A percentile compares a stretch with the other conserved stretches of the same genome.
Conservation (phyloP, 2,888 invertebrate genomes). For the Nephrocerus scutellatus region DNA sequence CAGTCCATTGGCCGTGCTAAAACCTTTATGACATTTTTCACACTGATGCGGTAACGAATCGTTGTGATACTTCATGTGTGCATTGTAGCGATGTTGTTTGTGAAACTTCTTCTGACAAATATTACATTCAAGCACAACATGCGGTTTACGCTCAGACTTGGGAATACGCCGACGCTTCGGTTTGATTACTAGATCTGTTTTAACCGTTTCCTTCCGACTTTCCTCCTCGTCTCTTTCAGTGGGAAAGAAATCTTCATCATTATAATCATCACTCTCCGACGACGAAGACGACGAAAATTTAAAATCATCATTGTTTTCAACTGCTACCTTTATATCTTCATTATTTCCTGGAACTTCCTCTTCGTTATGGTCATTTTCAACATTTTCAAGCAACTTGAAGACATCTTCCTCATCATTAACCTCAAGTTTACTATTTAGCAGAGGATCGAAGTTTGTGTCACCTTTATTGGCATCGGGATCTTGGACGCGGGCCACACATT, state of each 20-base stretch:
- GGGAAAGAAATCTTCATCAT: neutral
- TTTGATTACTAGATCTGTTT: slow-evolving; percentile 16
- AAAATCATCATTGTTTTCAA: neutral
- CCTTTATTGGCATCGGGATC: too few relatives aligned
- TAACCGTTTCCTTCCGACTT: neutral
- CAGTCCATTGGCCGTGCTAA: slow-evolving; percentile 38
- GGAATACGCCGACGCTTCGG: slow-evolving; percentile 33
- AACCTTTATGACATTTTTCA: slow-evolving; percentile 37
- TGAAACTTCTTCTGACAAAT: slow-evolving; percentile 41
- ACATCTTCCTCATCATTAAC: slow-evolving; percentile 41
- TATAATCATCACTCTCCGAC: neutral
- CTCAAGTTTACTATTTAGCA: slow-evolving; percentile 38
- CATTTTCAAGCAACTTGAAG: slow-evolving; percentile 39
- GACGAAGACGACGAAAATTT: neutral
- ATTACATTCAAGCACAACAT: slow-evolving; percentile 39
- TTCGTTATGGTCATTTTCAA: slow-evolving; percentile 36
- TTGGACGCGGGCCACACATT: too few relatives aligned
- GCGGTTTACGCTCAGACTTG: slow-evolving; percentile 32
- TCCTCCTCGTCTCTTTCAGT: slow-evolving; percentile 14
- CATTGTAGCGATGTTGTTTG: slow-evolving; percentile 36
- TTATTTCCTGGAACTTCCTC: slow-evolving; percentile 17
- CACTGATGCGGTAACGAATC: slow-evolving; percentile 41
- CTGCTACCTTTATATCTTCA: neutral
- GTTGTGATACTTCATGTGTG: slow-evolving; percentile 42
- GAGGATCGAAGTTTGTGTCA: slow-evolving; percentile 34